Evolutionary conservation across 2,113 vertebrate genomes (phyloP).

Genomic region (Felis catus): F.catus_Fca126_mat1.0 CM031417.1:110116501-110117000

Average conservation of each 20-base stretch:
- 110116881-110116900: not conserved
- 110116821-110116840: not conserved
- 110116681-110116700: slow-evolving; percentile 11
- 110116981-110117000: too few species aligned
- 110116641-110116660: not conserved
- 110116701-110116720: not conserved
- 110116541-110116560: not conserved
- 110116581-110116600: not conserved
- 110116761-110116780: not conserved
- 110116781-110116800: not conserved
- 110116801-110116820: not conserved
- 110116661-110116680: not conserved
- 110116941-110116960: not conserved
- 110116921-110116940: not conserved
- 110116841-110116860: not conserved
- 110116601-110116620: not conserved
- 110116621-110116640: not conserved
- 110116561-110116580: not conserved
- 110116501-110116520: not conserved
- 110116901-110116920: not conserved
- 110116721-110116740: not conserved
- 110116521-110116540: not conserved
- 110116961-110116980: not conserved
- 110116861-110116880: not conserved
- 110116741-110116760: not conserved